Conservation (phyloP, 2,888 invertebrate species). For the Pardosa pseudoannulata region DNA sequence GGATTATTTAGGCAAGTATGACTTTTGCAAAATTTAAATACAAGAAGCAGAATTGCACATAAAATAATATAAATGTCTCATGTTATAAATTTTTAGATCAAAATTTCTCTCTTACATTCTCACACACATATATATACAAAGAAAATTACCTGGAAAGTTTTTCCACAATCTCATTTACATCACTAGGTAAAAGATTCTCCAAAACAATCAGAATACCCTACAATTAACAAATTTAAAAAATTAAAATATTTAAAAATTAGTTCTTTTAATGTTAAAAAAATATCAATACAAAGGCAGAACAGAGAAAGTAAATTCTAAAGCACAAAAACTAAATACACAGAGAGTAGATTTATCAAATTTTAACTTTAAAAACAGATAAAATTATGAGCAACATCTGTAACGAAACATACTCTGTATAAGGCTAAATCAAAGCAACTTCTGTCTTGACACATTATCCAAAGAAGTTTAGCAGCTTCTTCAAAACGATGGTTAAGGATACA, state of each 20-base stretch:
- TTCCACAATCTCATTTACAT: slow-evolving; percentile 22
- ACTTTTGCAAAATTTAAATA: too few relatives aligned
- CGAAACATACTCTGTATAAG: slow-evolving; percentile 40
- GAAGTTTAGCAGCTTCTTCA: slow-evolving; percentile 34
- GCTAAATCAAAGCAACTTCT: slow-evolving; percentile 2
- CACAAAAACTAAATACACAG: background rate
- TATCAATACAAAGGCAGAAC: too few relatives aligned
- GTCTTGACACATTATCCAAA: slow-evolving; percentile 38
- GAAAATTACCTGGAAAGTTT: slow-evolving; percentile 30
- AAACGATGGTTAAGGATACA: slow-evolving; percentile 32
- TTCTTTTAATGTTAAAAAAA: too few relatives aligned
- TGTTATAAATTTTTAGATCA: too few relatives aligned
- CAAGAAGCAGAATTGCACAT: too few relatives aligned
- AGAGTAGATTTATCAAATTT: too few relatives aligned
- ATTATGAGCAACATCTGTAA: too few relatives aligned
- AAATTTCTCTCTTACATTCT: too few relatives aligned
- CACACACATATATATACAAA: background rate
- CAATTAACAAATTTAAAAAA: background rate
- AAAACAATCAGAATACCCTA: slow-evolving; percentile 10
- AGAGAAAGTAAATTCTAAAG: background rate
- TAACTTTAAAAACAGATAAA: too few relatives aligned
- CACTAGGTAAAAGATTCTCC: background rate
- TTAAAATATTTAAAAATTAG: too few relatives aligned
- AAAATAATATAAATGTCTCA: too few relatives aligned
- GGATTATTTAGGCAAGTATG: too few relatives aligned